phyloP scores from a whole-genome alignment of 2,113 vertebrate species.

The Eudyptes chrysolophus region DNA sequence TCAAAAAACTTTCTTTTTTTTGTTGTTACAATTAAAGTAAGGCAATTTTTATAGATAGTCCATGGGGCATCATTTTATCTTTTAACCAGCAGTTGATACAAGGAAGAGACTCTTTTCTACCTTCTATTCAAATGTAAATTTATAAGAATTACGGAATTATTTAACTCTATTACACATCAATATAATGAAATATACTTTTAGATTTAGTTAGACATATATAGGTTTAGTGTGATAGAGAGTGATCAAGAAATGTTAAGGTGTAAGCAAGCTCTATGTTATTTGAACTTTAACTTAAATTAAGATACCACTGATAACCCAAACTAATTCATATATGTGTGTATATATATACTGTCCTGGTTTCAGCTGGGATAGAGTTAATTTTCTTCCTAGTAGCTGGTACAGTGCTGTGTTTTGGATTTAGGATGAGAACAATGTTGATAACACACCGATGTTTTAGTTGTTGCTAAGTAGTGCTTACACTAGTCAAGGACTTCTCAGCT shows the following conservation, averaged over 20 bases:
- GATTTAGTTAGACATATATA: neutral
- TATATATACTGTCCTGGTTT: no score
- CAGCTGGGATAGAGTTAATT: no score
- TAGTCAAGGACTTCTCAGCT: no score
- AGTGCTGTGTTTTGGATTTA: no score
- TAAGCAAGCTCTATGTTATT: neutral
- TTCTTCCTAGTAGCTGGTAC: no score
- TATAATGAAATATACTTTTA: neutral
- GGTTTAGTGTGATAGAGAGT: neutral
- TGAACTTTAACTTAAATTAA: neutral
- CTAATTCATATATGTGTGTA: neutral
- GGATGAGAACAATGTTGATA: no score
- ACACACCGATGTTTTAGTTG: no score
- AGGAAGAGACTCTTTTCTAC: neutral
- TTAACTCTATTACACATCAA: neutral
- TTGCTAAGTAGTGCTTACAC: no score
- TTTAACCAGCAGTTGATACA: neutral
- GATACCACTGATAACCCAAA: accelerated
- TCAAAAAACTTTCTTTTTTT: neutral
- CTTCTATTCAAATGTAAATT: neutral
- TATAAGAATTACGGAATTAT: neutral
- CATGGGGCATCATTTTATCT: neutral
- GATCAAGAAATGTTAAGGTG: neutral
- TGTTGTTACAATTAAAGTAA: neutral
- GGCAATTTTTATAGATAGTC: neutral